Base-by-base conservation (phyloP, 1,140 invertebrate genomes). In the Zaprionus tsacasi region DNA sequence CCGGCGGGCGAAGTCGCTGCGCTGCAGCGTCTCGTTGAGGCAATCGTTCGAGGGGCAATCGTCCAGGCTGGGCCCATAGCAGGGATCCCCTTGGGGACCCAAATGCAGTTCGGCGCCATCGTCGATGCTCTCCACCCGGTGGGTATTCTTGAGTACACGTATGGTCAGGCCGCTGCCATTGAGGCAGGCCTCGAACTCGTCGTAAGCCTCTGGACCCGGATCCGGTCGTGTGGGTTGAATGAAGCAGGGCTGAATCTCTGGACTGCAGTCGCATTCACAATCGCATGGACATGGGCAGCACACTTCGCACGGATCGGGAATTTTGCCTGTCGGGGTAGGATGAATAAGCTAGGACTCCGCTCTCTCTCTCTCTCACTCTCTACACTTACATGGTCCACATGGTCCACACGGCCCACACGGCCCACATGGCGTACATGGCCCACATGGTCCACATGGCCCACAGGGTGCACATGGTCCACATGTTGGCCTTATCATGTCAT, bases 151-250 rank as follows among this genome's bases (percentile, higher is more conserved):
- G 3, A 92, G 64, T 6, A 92, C 91, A 0, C 91, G 89, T 35
- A 92, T 92, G 27, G 88, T 82, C 33, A 92, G 65, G 0, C 91
- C 91, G 63, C 91, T 92, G 56, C 91, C 91, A 71, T 92, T 92
- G 0, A 92, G 74, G 12, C 91, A 90, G 10, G 91, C 91, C 58
- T 92, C 91, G 60, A 92, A 92, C 66, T 92, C 91, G 17, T 92
- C 91, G 13, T 91, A 92, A 0, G 90, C 91, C n/a, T 92, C 91
- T 3, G 91, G 83, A 12, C 86, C 83, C 8, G 88, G 85, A 58
- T 91, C 88, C 4, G 78, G 85, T 17, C 59, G 73, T 6, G 76
- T 83, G 3, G 91, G 75, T 27, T 76, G 65, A 13, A 92, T 70
- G 52, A 90, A 91, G 68, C 91, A 92, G 0, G 91, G 91, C 8